Evolutionary conservation across 2,113 vertebrate species (phyloP), one percentile per base, ranked within the genome.

Genomic region (Barnardius zonarius): DNA sequence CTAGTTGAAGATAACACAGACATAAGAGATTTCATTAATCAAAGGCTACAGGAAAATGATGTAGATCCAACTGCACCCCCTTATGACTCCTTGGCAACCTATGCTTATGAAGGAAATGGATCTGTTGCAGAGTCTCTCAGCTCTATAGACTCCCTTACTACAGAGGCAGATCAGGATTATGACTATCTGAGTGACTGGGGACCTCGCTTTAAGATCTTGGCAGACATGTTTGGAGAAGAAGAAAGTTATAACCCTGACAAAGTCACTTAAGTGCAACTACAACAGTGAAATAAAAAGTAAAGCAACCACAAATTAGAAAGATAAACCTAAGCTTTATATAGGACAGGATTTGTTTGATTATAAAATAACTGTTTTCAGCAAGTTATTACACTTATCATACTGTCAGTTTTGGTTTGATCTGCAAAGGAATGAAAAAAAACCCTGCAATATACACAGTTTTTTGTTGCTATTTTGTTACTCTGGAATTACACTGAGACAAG

Each of bases 21-120:
- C 96, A 99, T 99, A 92, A 98, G 98, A 94, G 98, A 99, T 96
- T 99, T 99, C 98, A 99, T 99, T 95, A 94, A 97, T 96, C 98
- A 99, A 94, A 98, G 99, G 93, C 98, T 99, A 37, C 97, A 98
- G 89, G 99, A 99, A 86, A 98, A 99, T 15, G 99, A 99, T 75
- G 75, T 83, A 13, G 99, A 99, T 97, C 98, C 98, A 49, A 91
- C 98, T 0, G 99, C 99, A 6, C 99, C 99, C 0, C 99, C 99
- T 4, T 99, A 99, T 48, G 99, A 99, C 95, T 99, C 99, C 19
- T 87, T 99, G 98, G 99, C 99, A 57, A 99, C 99, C 1, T 99
- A 99, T 27, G 99, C 99, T 43, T 99, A 99, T 25, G 99, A 99
- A 97, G 99, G 99, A 31, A 98, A 98, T 2, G 99, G 99, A 52